A percentile compares a stretch with the other conserved stretches of the same genome.
phyloP scores from a whole-genome alignment of 2,888 invertebrate species.

The Scaptodrosophila latifasciaeformis region DNA sequence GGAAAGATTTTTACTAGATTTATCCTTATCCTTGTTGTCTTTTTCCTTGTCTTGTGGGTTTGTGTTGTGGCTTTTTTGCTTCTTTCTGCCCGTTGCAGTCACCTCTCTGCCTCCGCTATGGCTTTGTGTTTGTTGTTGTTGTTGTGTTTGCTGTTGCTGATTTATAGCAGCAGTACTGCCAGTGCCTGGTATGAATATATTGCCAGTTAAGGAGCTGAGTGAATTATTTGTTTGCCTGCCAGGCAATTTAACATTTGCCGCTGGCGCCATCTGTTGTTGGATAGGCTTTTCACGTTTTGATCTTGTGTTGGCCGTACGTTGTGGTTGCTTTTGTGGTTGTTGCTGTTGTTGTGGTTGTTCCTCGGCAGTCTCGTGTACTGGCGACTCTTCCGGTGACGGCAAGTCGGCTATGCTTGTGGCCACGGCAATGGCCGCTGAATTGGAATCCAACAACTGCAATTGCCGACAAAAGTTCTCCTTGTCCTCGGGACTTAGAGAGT shows the following conservation, averaged over 20 bases:
- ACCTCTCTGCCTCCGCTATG: constrained; percentile 15
- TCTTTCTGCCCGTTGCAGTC: constrained; percentile 7
- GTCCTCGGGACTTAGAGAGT: constrained; percentile 69
- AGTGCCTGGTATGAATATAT: constrained; percentile 81
- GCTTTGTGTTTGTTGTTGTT: constrained; percentile 18
- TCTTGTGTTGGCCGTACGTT: constrained; percentile 15
- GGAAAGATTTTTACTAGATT: too few species aligned
- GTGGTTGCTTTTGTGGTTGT: constrained; percentile 15
- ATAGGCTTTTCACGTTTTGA: constrained; percentile 11
- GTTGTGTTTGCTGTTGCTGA: constrained; percentile 39
- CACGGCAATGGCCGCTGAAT: constrained; percentile 59
- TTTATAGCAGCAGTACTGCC: constrained; percentile 35
- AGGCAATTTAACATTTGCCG: constrained; percentile 75
- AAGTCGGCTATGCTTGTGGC: constrained; percentile 59
- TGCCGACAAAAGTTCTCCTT: constrained; percentile 71
- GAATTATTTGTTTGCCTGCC: constrained; percentile 92
- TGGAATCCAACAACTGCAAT: constrained; percentile 50
- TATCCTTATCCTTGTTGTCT: too few species aligned
- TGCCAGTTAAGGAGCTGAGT: constrained; percentile 87
- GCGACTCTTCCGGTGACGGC: constrained; percentile 53
- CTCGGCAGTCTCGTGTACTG: constrained; percentile 40
- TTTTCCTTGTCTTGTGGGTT: too few species aligned
- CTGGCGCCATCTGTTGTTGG: constrained; percentile 72
- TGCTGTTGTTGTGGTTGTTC: constrained; percentile 16
- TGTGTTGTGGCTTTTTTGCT: constrained; percentile 10